phyloP scores from a whole-genome alignment of 2,113 vertebrate species.

The Neodon shergylaensis region DNA sequence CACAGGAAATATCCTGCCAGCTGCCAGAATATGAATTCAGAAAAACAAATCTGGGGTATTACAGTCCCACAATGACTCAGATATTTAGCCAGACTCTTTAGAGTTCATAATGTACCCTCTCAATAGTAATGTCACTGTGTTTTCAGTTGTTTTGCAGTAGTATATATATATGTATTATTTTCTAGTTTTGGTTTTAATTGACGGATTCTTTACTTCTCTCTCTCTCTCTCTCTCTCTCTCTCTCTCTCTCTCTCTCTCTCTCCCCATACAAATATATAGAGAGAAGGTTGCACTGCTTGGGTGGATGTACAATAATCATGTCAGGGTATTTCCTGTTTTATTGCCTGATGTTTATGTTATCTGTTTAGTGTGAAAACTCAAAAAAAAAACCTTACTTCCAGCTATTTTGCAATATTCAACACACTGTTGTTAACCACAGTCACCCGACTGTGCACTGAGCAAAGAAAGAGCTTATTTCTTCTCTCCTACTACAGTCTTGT shows the following conservation, averaged over 20 bases:
- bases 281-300: neutral
- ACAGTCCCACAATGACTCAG: conserved; percentile 71
- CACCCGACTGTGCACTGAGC: neutral
- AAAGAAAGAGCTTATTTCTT: neutral
- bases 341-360: neutral
- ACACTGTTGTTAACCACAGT: neutral
- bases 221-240: too few species aligned
- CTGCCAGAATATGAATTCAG: conserved; percentile 82
- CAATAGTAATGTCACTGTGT: conserved; percentile 58
- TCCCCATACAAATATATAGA: neutral
- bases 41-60: conserved; percentile 77
- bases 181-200: neutral
- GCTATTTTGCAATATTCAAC: neutral
- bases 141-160: conserved; percentile 44
- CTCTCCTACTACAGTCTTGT: neutral
- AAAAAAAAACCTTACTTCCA: neutral
- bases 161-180: neutral
- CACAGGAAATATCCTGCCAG: conserved; percentile 76
- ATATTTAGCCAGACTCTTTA: conserved; percentile 74
- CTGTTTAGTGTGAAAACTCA: neutral
- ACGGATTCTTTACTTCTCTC: too few species aligned
- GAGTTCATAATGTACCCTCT: conserved; percentile 72
- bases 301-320: neutral
- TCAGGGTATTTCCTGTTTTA: neutral
- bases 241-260: too few species aligned